Evolutionary conservation across 2,888 invertebrate genomes (phyloP), one percentile per base, ranked within the genome.

Genomic region (Leptinotarsa peninsularis): DNA sequence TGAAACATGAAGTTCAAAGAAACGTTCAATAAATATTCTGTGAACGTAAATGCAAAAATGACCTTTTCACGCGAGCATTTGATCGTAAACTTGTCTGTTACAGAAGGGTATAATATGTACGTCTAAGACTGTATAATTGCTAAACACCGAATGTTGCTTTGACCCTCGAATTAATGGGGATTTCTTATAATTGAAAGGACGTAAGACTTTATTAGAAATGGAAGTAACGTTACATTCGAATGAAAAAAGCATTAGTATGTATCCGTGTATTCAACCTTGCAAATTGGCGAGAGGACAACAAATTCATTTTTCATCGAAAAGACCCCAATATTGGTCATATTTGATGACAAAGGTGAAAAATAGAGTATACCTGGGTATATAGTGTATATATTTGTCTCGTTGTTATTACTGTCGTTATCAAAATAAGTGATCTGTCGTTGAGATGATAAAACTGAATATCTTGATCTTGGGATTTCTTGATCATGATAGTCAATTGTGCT

Each of bases 101-200:
- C 14, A 21, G 33, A 27, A 33, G 33, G 17, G 33, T 63, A 27
- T n/a, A 63, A 43, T 13, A 63, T 33, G 63, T 15, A 13, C 13
- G 5, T n/a, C 33, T 43, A 27, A 15, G 3, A 15, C 33, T 10
- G 2, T n/a, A 21, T 13, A 63, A 27, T n/a, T 63, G n/a, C 17
- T 10, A 63, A 63, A n/a, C n/a, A 33, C 33, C 17, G 63, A 63
- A n/a, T 63, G n/a, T 43, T 63, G 33, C 27, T 33, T 63, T n/a
- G 13, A 14, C n/a, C 27, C n/a, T 33, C 33, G 15, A 33, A 27
- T 63, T 15, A 63, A 63, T 63, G 63, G 33, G 17, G 43, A 63
- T 43, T 63, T 33, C 33, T 63, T n/a, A 33, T 43, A 27, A 33
- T 63, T 63, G n/a, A 43, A 63, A 63, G 63, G 63, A 63, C 63